Evolutionary conservation across 2,888 invertebrate genomes (phyloP).

Genomic region (Acholoe squamosa): DNA sequence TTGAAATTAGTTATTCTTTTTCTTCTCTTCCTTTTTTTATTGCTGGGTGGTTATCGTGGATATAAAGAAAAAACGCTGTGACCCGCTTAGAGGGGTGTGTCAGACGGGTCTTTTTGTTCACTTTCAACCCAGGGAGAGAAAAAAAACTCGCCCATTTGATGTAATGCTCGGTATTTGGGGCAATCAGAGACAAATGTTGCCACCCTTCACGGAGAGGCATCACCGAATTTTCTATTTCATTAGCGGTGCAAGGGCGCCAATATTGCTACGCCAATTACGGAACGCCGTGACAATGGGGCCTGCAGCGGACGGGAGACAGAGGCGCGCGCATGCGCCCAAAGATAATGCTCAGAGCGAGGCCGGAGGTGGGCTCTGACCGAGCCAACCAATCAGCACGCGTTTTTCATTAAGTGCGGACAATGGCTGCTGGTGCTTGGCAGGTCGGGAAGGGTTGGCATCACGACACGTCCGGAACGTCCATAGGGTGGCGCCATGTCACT

Average conservation of each 20-base stretch:
- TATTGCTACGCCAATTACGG: constrained; percentile 58
- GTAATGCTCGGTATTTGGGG: constrained; percentile 47
- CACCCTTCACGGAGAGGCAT: background rate
- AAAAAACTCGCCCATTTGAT: background rate
- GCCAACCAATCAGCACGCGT: constrained; percentile 58
- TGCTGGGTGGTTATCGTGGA: background rate
- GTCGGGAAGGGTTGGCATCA: constrained; percentile 17
- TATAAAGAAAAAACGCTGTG: background rate
- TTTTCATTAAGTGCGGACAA: constrained; percentile 57
- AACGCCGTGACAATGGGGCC: constrained; percentile 24
- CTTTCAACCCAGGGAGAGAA: background rate
- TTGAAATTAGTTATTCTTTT: background rate
- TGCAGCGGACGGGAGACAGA: constrained; percentile 2
- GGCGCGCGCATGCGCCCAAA: constrained; percentile 49
- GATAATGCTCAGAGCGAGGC: constrained; percentile 59
- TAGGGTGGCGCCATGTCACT: background rate
- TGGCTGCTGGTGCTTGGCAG: constrained; percentile 42
- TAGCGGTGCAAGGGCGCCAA: constrained; percentile 46
- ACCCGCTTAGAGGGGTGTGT: constrained; percentile 12
- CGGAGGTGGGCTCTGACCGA: constrained; percentile 41
- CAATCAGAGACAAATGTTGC: constrained; percentile 39
- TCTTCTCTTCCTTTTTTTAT: background rate
- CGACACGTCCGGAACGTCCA: constrained; percentile 31
- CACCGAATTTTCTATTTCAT: constrained; percentile 57
- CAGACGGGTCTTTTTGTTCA: background rate